Evolutionary conservation across 2,113 vertebrate genomes (phyloP).

Genomic region (Connochaetes taurinus): DNA sequence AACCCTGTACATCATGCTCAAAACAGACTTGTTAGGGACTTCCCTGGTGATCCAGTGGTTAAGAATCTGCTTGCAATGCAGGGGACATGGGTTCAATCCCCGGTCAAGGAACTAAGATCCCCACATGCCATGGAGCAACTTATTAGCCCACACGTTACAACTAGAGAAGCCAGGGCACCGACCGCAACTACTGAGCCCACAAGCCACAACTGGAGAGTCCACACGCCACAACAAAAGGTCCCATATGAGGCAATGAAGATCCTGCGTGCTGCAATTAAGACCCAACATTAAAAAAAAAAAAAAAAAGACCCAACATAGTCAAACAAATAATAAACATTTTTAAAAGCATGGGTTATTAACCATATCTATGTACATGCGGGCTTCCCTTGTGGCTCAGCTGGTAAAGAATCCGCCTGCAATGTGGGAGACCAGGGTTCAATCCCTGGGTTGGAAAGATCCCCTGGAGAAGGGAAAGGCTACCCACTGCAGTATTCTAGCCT

Average conservation of each 20-base stretch:
- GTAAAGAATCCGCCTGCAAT: not conserved
- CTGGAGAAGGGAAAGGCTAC: not conserved
- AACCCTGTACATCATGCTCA: not conserved
- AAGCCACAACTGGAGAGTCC: not conserved
- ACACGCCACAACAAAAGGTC: not conserved
- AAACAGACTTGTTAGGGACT: not conserved
- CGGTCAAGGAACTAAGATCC: not conserved
- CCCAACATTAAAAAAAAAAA: not conserved
- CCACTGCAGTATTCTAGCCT: not conserved
- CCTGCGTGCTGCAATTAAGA: fast-evolving
- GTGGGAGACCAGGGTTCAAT: not conserved
- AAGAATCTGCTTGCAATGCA: not conserved
- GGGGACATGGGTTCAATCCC: not conserved
- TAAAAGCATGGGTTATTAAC: not conserved
- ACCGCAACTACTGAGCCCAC: not conserved
- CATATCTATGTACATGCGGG: fast-evolving
- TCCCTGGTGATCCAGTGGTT: not conserved
- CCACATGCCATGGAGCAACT: not conserved
- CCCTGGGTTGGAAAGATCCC: not conserved
- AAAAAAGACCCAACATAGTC: not conserved
- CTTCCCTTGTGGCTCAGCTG: not conserved
- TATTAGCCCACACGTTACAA: not conserved
- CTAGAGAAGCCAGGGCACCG: not conserved
- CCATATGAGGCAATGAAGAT: not conserved
- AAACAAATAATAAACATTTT: not conserved